Evolutionary conservation across 2,888 invertebrate species (phyloP), one percentile per base, ranked within the genome.

Genomic region (Synanthedon myopaeformis): DNA sequence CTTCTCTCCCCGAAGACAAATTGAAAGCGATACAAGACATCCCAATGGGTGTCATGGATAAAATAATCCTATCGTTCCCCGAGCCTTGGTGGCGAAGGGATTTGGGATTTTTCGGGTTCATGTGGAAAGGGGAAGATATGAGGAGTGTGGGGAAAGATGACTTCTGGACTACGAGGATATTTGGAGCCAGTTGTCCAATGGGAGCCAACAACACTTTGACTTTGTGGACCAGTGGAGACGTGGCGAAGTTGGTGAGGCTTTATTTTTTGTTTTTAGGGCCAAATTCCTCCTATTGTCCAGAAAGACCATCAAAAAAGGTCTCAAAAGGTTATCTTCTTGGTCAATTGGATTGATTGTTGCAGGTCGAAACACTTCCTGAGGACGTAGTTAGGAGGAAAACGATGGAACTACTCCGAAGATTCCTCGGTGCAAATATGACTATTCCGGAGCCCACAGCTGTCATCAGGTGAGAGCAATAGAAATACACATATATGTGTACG

Each of bases 1-100:
- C 92, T 0, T 61, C 75, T 3, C 69, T 93, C 42, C 89, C 91
- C 0, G 55, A 69, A 11, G 65, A 69, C 3, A 93, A 93, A 76
- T 58, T 81, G 0, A 74, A 73, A 11, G 86, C 89, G 0, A 91
- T 93, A 51, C 64, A 91, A 70, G 80, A 80, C 14, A 69, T 92
- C 50, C 88, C 90, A 0, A 90, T 92, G 60, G 94, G 93, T 0
- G 89, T 89, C 0, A 90, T 92, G 0, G 89, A 90, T 56, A 94
- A 94, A 78, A 89, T 94, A 23, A 89, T 90, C 52, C 62, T 94
- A 0, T 81, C 88, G 42, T 95, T 92, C 69, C 79, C 90, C 0
- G 67, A 82, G 6, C 77, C 82, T 3, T 93, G 93, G 91, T 94
- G 93, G 93, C 76, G 83, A 0, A 68, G 73, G 5, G 62, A 72